Evolutionary conservation across 2,113 vertebrate species (phyloP), one percentile per base, ranked within the genome.

Genomic region (Erpornis zantholeuca): DNA sequence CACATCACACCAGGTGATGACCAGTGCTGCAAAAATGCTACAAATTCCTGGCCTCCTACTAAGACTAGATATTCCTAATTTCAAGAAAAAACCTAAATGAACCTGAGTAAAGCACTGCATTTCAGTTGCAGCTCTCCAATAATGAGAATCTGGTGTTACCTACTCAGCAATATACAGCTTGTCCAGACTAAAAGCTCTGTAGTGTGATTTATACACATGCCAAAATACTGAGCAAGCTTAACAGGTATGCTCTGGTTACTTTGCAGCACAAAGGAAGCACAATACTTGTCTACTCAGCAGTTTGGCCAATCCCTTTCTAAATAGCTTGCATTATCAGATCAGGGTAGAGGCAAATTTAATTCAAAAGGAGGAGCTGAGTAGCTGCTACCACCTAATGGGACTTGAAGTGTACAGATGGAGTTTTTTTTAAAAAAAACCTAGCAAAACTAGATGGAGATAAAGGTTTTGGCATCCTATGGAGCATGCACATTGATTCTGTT

Each of bases 401-500:
- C 25, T 31, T 49, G n/a, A 85, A 87, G 18, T 9, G 10, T 28
- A 31, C 35, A 31, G 15, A 36, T 0, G 3, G 25, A 88, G 20
- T 33, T 68, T n/a, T 56, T 76, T n/a, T n/a, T n/a, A n/a, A n/a
- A n/a, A n/a, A n/a, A n/a, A n/a, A n/a, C n/a, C n/a, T n/a, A n/a
- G n/a, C n/a, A 76, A 45, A 92, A 52, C 9, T 14, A 38, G 31
- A 19, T 40, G 31, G n/a, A 49, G 22, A 52, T 44, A 52, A 60
- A 77, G 31, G 8, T 20, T 88, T 90, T 72, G 23, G 20, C 24
- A 18, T 36, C 53, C 54, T n/a, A 15, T 1, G 2, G 44, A 44
- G 7, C 33, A 12, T 4, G 4, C 5, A 31, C 1, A 0, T 35
- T 72, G 66, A 20, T 52, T 72, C 36, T 49, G 6, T 28, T 9